Evolutionary conservation across 2,888 invertebrate genomes (phyloP), one percentile per base, ranked within the genome.

Genomic region (Megastigmus dorsalis): DNA sequence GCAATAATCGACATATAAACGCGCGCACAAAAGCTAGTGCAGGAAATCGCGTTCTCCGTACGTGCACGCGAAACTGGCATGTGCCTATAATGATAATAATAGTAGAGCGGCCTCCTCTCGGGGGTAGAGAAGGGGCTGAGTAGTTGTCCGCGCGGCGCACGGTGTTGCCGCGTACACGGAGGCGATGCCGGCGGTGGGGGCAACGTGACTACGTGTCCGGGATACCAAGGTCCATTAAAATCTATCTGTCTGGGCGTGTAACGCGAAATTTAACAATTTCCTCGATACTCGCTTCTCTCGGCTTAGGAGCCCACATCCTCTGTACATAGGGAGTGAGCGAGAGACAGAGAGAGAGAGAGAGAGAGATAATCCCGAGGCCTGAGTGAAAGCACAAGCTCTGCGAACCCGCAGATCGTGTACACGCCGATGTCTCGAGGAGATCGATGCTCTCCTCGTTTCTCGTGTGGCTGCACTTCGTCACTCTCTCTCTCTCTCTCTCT

Each of bases 171-270:
- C 5, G 13, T 10, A n/a, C 26, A 38, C 57, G n/a, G 57, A 38
- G 54, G 30, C 7, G 20, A 10, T 18, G 66, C 45, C 36, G 23
- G 18, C 20, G 26, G 48, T 10, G 72, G 76, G 79, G 81, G 82
- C 80, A 84, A 86, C 86, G 85, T 84, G 84, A 83, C 81, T 85
- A 85, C 86, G 85, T 86, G 86, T 84, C 79, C 81, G 68, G 86
- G 79, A 75, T 85, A 81, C 84, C 81, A 84, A 86, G 78, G 26
- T 82, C 84, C 83, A 85, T 85, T 86, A 86, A 86, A 85, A 85
- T 85, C 85, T 83, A 86, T 85, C 83, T 79, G 74, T 77, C 72
- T 0, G 38, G 59, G 67, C 77, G 72, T 80, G 80, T 80, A 79
- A 79, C 81, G 78, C 70, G 83, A 81, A 84, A 85, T 85, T 85